phyloP scores from a whole-genome alignment of 2,888 invertebrate genomes.

The Cheilosia variabilis region DNA sequence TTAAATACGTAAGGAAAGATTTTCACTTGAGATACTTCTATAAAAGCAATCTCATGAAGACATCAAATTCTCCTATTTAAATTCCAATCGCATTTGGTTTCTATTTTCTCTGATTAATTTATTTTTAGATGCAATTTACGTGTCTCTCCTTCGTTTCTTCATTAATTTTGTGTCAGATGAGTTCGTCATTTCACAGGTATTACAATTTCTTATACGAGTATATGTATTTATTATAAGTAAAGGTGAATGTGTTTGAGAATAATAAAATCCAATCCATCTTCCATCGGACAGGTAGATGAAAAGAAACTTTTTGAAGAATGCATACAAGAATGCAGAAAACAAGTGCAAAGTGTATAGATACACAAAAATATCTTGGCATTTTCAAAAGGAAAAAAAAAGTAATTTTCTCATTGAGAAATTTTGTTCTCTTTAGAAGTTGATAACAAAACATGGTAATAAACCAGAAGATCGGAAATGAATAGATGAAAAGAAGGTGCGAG shows the following conservation, averaged over 20 bases:
- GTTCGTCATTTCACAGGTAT: neutral
- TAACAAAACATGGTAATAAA: conserved; percentile 30
- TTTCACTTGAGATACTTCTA: neutral
- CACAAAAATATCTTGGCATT: neutral
- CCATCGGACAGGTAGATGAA: conserved; percentile 17
- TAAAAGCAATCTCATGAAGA: neutral
- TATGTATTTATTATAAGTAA: neutral
- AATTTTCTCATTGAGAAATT: conserved; percentile 3
- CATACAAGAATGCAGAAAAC: conserved; percentile 27
- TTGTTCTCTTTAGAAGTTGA: neutral
- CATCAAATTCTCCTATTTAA: conserved; percentile 9
- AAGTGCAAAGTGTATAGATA: conserved; percentile 14
- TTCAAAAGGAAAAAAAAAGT: neutral
- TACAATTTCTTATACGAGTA: neutral
- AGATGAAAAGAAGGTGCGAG: conserved; percentile 16
- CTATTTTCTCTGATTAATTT: conserved; percentile 20
- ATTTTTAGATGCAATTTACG: conserved; percentile 10
- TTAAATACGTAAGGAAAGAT: neutral
- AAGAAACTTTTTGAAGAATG: conserved; percentile 7
- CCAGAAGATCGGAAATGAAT: conserved; percentile 16
- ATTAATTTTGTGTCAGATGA: neutral
- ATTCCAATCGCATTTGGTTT: conserved; percentile 25
- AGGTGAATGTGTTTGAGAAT: neutral
- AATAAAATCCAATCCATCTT: conserved; percentile 25
- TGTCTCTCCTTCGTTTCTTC: neutral